These are phyloP conservation scores for Tipula lateralis DNA, from an alignment of 2,888 invertebrate genomes.

Conservation along the genomic window DNA sequence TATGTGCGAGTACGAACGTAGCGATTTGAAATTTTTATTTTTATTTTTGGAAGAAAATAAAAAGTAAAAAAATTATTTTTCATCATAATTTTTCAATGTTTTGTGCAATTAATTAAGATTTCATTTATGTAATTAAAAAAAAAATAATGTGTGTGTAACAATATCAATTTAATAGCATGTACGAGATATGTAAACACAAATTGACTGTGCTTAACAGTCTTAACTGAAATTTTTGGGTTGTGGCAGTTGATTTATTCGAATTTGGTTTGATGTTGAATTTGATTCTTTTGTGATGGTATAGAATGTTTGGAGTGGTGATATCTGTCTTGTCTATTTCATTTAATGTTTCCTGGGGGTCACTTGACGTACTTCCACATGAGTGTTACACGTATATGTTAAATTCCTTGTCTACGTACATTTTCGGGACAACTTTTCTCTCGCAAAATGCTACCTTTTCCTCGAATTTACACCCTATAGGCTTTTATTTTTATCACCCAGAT, in stretches of 20 bases:
- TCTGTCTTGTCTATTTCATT: too few relatives aligned
- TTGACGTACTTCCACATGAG: too few relatives aligned
- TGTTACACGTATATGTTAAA: too few relatives aligned
- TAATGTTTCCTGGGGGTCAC: too few relatives aligned
- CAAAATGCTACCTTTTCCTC: too few relatives aligned
- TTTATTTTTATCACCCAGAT: too few relatives aligned
- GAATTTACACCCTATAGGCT: too few relatives aligned
- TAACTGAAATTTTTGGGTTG: neutral
- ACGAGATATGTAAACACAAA: neutral
- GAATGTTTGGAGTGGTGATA: too few relatives aligned
- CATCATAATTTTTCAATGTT: neutral
- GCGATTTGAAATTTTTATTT: conserved; percentile 1
- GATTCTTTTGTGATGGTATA: neutral
- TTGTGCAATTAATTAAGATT: neutral
- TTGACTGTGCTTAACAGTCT: neutral
- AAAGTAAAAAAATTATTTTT: neutral
- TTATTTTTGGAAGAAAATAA: neutral
- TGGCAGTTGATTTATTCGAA: neutral
- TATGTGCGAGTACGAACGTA: neutral
- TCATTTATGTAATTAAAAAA: neutral
- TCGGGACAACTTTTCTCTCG: too few relatives aligned
- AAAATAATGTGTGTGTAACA: neutral
- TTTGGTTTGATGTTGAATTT: neutral
- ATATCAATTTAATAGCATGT: neutral
- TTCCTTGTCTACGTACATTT: too few relatives aligned